Conservation (phyloP, 1,140 invertebrate genomes). For the Apis florea region DNA sequence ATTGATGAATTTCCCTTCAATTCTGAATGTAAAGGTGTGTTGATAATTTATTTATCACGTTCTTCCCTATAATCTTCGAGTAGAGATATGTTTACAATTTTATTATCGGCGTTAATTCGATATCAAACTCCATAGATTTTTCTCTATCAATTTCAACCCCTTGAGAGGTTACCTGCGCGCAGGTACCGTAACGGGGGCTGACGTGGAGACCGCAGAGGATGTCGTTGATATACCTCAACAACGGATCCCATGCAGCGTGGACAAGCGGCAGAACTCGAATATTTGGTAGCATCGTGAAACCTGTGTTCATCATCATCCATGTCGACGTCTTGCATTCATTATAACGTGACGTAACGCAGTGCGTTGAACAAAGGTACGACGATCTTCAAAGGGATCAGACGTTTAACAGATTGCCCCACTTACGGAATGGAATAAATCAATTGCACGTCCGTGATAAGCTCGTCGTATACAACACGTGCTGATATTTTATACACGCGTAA, state of each 20-base stretch:
- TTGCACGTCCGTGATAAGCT: neutral
- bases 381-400: slow-evolving; percentile 16
- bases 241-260: slow-evolving; percentile 41
- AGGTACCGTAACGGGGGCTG: slow-evolving; percentile 35
- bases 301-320: slow-evolving; percentile 57
- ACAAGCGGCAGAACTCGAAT: slow-evolving; percentile 44
- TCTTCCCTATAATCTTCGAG: no score
- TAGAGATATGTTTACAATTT: no score
- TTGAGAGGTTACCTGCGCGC: slow-evolving; percentile 7
- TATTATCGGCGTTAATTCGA: neutral
- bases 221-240: slow-evolving; percentile 57
- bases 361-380: slow-evolving; percentile 12
- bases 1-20: no score
- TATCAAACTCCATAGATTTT: neutral
- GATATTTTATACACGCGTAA: no score
- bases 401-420: neutral
- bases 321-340: slow-evolving; percentile 62
- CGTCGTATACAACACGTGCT: no score
- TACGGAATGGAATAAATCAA: neutral
- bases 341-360: slow-evolving; percentile 25
- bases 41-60: no score
- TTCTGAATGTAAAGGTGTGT: no score
- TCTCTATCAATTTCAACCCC: neutral
- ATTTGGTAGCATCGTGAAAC: slow-evolving; percentile 48
- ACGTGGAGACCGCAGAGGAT: slow-evolving; percentile 47